Conservation (phyloP, 2,888 invertebrate species). For the Perizoma flavofasciatum region DNA sequence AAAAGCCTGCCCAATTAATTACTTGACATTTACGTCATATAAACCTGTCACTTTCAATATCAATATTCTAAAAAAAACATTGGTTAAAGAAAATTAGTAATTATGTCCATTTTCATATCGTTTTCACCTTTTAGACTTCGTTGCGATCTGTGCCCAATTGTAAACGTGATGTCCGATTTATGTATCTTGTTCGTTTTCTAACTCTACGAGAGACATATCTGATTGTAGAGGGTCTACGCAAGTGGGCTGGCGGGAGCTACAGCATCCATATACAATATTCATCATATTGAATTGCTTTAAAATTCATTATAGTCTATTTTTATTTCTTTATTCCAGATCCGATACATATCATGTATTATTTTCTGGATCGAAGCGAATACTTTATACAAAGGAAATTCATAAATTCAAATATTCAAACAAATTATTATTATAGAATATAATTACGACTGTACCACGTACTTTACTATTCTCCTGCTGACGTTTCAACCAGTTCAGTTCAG, state of each 20-base stretch:
- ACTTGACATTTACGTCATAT: too few species aligned
- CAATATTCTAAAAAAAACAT: too few species aligned
- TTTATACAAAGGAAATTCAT: too few species aligned
- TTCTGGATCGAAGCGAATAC: too few species aligned
- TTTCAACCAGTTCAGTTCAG: too few species aligned
- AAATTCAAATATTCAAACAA: too few species aligned
- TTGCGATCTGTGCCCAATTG: conserved; percentile 28
- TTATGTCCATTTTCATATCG: neutral
- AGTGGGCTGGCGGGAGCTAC: conserved; percentile 22
- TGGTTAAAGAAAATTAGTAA: too few species aligned
- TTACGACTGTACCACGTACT: too few species aligned
- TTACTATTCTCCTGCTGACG: too few species aligned
- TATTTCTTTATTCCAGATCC: neutral
- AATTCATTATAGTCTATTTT: neutral
- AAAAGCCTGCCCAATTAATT: too few species aligned
- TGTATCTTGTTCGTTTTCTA: conserved; percentile 71
- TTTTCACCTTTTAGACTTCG: neutral
- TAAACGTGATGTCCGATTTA: conserved; percentile 56
- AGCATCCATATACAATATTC: neutral
- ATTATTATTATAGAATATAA: too few species aligned
- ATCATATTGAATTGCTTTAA: neutral
- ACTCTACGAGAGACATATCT: conserved; percentile 51
- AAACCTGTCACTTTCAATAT: too few species aligned
- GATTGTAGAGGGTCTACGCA: conserved; percentile 43
- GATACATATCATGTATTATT: neutral